phyloP scores from a whole-genome alignment of 2,113 vertebrate species.

The Pantherophis guttatus region DNA sequence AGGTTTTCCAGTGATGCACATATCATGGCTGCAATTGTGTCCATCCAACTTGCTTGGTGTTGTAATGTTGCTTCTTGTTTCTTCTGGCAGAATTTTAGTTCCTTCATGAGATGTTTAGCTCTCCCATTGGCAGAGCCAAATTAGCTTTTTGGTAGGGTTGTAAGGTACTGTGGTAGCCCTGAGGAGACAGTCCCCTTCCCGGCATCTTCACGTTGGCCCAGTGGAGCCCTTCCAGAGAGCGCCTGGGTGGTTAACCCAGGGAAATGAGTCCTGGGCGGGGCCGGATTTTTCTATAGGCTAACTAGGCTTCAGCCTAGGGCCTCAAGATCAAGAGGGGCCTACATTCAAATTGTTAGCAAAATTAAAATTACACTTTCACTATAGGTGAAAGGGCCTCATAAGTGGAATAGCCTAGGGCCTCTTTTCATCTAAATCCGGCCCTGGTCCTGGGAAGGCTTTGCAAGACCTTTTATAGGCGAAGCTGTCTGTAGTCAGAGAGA shows the following conservation, averaged over 20 bases:
- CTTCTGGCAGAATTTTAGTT: background rate
- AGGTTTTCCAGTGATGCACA: background rate
- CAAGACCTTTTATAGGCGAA: background rate
- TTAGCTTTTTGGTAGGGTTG: background rate
- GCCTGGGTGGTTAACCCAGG: background rate
- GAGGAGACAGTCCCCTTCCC: background rate
- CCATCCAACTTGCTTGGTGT: background rate
- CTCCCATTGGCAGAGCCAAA: background rate
- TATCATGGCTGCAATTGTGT: background rate
- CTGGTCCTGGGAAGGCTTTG: background rate
- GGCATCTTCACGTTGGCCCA: background rate
- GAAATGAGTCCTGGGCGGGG: background rate
- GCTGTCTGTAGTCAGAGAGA: background rate
- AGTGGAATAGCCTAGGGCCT: too few species aligned
- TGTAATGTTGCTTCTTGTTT: background rate
- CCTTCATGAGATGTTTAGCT: background rate
- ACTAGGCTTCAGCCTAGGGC: too few species aligned
- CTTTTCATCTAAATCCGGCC: too few species aligned
- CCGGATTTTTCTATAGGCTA: too few species aligned
- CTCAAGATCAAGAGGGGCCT: too few species aligned
- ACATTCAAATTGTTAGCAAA: too few species aligned
- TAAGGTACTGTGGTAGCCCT: background rate
- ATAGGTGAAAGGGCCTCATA: too few species aligned
- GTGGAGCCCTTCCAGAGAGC: background rate
- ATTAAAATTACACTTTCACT: too few species aligned